phyloP scores from a whole-genome alignment of 2,888 invertebrate species.

The Megastigmus dorsalis region DNA sequence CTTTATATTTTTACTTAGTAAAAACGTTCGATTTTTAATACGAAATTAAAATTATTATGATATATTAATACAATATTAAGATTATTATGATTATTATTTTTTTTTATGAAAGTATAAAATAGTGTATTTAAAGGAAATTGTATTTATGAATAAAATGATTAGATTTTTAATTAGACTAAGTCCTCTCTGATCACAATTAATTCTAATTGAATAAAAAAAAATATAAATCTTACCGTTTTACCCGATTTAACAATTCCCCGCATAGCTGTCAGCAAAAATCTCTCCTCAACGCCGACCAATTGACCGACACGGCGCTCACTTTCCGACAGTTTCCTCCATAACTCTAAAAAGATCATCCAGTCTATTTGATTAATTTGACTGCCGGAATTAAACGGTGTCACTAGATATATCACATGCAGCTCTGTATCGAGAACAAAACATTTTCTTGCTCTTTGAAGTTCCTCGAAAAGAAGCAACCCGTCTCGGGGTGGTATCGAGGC shows the following conservation, averaged over 20 bases:
- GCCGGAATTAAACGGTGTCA: constrained; percentile 93
- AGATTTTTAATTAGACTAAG: no score
- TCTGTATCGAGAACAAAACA: constrained; percentile 96
- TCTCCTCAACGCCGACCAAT: constrained; percentile 90
- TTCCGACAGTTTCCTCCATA: constrained; percentile 88
- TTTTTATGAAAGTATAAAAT: background rate
- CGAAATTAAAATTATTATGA: no score
- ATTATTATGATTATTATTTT: no score
- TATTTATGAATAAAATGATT: background rate
- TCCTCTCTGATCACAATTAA: background rate
- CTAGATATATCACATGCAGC: constrained; percentile 94
- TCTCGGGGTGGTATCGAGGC: constrained; percentile 97
- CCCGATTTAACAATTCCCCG: constrained; percentile 79
- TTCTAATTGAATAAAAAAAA: background rate
- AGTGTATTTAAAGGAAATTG: no score
- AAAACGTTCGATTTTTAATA: no score
- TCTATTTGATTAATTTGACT: constrained; percentile 86
- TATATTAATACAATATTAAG: no score
- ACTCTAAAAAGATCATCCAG: constrained; percentile 85
- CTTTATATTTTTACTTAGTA: no score
- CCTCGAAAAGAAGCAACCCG: constrained; percentile 90
- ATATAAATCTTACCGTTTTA: constrained; percentile 61
- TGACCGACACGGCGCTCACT: constrained; percentile 91
- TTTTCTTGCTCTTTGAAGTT: constrained; percentile 91
- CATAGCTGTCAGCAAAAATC: constrained; percentile 87